These are phyloP conservation scores for Dysidea cf. avara DNA, from an alignment of 37 sponge, comb jelly and placozoan species.

Conservation along the genomic window DNA sequence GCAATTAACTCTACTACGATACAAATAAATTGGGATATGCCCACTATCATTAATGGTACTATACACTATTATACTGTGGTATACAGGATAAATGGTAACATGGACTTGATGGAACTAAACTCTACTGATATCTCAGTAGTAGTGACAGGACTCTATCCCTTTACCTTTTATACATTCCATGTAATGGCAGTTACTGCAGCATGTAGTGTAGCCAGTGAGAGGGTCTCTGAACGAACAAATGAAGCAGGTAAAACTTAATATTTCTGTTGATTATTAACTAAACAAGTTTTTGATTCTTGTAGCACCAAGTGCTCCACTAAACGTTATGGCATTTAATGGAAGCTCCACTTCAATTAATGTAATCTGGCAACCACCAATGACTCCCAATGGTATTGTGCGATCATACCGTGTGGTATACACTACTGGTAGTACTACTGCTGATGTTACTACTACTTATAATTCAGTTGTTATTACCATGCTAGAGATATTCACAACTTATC, in stretches of 20 bases:
- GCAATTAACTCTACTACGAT: too few species aligned
- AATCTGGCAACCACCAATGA: conserved; percentile 25
- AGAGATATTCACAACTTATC: too few species aligned
- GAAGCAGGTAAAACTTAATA: conserved; percentile 13
- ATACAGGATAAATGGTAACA: too few species aligned
- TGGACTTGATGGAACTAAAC: too few species aligned
- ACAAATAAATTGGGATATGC: conserved; percentile 31
- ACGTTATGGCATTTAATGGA: conserved; percentile 4
- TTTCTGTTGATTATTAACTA: background rate
- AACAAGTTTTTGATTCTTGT: background rate
- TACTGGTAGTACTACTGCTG: too few species aligned
- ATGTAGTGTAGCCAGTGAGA: conserved; percentile 1
- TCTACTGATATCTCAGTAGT: too few species aligned
- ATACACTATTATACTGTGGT: conserved; percentile 6
- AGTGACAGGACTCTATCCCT: conserved; percentile 28
- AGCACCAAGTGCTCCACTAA: conserved; percentile 49
- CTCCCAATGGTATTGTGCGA: too few species aligned
- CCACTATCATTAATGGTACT: conserved; percentile 17
- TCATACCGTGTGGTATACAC: too few species aligned
- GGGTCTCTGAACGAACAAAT: conserved; percentile 4
- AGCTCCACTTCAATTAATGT: conserved; percentile 49
- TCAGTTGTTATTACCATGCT: too few species aligned
- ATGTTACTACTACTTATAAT: too few species aligned
- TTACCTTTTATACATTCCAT: conserved; percentile 32
- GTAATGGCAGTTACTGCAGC: conserved; percentile 35